Conservation (phyloP, 2,888 invertebrate species). For the Andrena bucephala region DNA sequence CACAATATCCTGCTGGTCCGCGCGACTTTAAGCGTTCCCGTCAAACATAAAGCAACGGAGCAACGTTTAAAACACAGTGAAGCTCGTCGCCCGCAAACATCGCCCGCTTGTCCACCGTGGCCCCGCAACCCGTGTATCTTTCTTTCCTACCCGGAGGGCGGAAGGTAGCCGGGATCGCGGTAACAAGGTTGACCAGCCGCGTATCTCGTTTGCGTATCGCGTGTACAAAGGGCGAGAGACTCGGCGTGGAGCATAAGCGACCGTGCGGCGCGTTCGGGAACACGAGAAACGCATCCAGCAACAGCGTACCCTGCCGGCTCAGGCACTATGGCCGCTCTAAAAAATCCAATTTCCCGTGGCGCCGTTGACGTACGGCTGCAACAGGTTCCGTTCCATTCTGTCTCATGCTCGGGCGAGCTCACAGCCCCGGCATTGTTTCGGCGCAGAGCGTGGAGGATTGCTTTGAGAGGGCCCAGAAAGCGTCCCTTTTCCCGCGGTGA, state of each 20-base stretch:
- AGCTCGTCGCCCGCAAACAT: not conserved
- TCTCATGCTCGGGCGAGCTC: constrained; percentile 64
- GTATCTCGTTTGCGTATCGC: constrained; percentile 37
- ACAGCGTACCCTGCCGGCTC: constrained; percentile 4
- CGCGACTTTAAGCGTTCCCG: no score
- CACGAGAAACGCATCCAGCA: constrained; percentile 50
- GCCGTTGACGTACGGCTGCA: constrained; percentile 64
- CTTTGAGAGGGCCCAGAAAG: constrained; percentile 65
- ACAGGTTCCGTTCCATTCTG: constrained; percentile 72
- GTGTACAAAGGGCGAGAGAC: not conserved
- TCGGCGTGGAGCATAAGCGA: not conserved
- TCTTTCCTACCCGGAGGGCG: not conserved
- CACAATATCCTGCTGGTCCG: no score
- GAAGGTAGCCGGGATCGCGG: not conserved
- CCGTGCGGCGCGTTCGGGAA: constrained; percentile 21
- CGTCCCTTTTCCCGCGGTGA: constrained; percentile 39
- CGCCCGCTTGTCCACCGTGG: not conserved
- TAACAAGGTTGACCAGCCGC: constrained; percentile 33
- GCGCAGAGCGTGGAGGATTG: constrained; percentile 64
- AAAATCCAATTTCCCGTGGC: constrained; percentile 64
- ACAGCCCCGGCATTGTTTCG: constrained; percentile 68
- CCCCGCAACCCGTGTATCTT: constrained; percentile 17
- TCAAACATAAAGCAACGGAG: no score
- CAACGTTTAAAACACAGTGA: not conserved
- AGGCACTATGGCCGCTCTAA: constrained; percentile 44